These are phyloP conservation scores for Clarias macrocephalus DNA, from an alignment of 2,113 vertebrate genomes.

Conservation along the genomic window DNA sequence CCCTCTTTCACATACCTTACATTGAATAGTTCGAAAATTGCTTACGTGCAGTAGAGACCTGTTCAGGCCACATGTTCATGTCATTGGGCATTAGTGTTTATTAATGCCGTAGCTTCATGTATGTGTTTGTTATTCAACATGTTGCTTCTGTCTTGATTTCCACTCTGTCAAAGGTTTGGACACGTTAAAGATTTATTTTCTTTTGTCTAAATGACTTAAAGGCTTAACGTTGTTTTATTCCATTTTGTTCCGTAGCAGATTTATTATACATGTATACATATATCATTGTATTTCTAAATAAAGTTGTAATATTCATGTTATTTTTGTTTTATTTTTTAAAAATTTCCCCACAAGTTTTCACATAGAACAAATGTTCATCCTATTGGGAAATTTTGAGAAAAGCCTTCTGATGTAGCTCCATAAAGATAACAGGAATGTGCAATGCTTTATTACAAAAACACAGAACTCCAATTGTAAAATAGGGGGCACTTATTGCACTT, in stretches of 20 bases:
- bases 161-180: slow-evolving; percentile 12
- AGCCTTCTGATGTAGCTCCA: background rate
- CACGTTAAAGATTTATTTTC: background rate
- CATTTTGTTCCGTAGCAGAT: background rate
- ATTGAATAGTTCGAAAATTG: background rate
- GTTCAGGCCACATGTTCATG: background rate
- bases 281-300: background rate
- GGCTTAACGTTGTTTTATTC: background rate
- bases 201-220: background rate
- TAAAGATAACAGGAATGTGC: background rate
- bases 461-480: background rate
- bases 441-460: background rate
- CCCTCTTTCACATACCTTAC: slow-evolving; percentile 14
- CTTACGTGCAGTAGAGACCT: background rate
- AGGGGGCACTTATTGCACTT: background rate
- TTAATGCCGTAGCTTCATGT: slow-evolving; percentile 16
- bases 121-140: slow-evolving; percentile 14
- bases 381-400: background rate
- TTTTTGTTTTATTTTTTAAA: background rate
- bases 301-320: background rate
- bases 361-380: background rate
- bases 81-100: background rate
- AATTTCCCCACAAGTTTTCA: background rate
- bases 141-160: slow-evolving; percentile 29
- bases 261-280: background rate